Evolutionary conservation across 2,888 invertebrate species (phyloP), one percentile per base, ranked within the genome.

Genomic region (Tenthredo scrophulariae): DNA sequence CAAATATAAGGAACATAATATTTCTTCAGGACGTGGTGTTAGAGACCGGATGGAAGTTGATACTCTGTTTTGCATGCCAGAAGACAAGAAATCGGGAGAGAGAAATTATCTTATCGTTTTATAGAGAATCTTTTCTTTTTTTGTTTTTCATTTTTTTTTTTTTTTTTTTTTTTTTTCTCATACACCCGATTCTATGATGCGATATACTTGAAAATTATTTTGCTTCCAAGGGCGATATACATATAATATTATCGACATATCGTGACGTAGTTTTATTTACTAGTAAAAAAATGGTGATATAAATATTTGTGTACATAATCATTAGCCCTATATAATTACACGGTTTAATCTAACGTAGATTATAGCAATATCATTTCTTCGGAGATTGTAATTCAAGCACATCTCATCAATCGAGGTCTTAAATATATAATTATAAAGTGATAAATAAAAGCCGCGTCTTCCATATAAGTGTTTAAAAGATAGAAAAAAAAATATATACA

Each of bases 301-400:
- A 43, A 43, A 62, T 22, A 62, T 62, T 33, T 65, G 22, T 65
- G 62, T 80, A 80, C 33, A 80, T 80, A 80, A 80, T 80, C 80
- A 80, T 80, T 80, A 80, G 80, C 33, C 7, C 43, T 54, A 29
- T 72, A 9, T 72, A 22, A 37, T 37, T 37, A 40, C 9, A 43
- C 2, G 10, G 26, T 62, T 22, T 26, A 22, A 2, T 22, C 0
- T 50, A 54, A 54, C 18, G n/a, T 54, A 54, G n/a, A 54, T 54
- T n/a, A 54, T 54, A n/a, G n/a, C 6, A 10, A 18, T n/a, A 40
- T 43, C 22, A 22, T 22, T 7, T 74, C 22, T 22, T 43, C 43
- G 5, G 22, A 6, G 18, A 67, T 46, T 46, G 3, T 1, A 15
- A 7, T 18, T 33, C 13, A 13, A 15, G 4, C 15, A 33, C 1